Evolutionary conservation across 2,797 vertebrate genomes (phyloP).

Genomic region (Diglossa cyanea): DNA sequence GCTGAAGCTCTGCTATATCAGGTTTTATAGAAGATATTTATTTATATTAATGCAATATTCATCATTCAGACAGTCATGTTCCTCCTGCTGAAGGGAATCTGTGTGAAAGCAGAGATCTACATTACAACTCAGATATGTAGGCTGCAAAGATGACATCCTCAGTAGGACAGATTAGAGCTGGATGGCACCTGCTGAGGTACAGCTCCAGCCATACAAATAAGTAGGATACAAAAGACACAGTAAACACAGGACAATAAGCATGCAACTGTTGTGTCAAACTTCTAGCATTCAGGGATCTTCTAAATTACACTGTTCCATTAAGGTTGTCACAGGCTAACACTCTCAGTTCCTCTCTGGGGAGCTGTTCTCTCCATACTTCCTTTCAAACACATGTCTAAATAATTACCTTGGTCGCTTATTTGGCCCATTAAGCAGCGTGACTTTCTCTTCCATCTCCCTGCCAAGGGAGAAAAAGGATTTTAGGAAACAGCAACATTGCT

Average conservation of each 20-base stretch:
- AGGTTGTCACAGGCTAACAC: neutral
- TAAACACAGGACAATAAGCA: neutral
- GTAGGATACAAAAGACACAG: neutral
- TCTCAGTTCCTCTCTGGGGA: neutral
- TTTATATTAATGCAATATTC: neutral
- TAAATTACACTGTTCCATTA: neutral
- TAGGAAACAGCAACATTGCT: slow-evolving; percentile 3
- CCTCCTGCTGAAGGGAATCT: neutral
- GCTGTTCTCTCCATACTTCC: neutral
- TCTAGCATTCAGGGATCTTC: neutral
- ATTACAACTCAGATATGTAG: neutral
- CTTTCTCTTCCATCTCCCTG: slow-evolving; percentile 92
- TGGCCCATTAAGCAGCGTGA: slow-evolving; percentile 88
- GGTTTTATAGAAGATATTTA: neutral
- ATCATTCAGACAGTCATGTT: neutral
- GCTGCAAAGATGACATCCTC: neutral
- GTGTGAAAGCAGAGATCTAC: neutral
- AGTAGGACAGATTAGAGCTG: neutral
- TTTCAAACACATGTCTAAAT: slow-evolving; percentile 7
- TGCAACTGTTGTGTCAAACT: neutral
- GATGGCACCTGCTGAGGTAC: neutral
- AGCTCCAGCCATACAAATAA: neutral
- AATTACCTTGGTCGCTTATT: slow-evolving; percentile 93
- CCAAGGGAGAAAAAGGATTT: slow-evolving; percentile 53
- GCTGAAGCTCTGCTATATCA: neutral